A percentile compares a stretch with the other conserved stretches of the same genome.
Conservation (phyloP, 2,113 vertebrate genomes). For the Speoplatyrhinus poulsoni region DNA sequence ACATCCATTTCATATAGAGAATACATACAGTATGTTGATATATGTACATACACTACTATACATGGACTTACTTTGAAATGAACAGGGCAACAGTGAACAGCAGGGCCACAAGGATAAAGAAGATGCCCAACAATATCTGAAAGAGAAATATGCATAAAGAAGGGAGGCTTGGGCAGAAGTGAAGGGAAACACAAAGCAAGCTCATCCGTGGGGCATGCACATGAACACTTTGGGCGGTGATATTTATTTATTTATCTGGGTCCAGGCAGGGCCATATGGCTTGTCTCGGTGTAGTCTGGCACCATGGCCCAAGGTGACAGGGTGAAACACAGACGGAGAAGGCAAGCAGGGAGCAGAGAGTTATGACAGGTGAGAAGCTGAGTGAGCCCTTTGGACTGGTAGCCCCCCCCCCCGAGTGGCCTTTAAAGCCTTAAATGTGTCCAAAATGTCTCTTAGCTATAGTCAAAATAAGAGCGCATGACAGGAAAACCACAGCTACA, state of each 20-base stretch:
- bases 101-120: slow-evolving; percentile 92
- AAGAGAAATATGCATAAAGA: slow-evolving; percentile 8
- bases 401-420: slow-evolving; percentile 12
- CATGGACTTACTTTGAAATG: slow-evolving; percentile 92
- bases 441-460: neutral
- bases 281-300: slow-evolving; percentile 50
- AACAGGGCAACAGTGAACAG: slow-evolving; percentile 92
- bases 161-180: neutral
- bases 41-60: neutral
- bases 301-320: slow-evolving; percentile 49
- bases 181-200: neutral
- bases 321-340: slow-evolving; percentile 33
- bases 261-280: slow-evolving; percentile 67
- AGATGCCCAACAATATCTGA: slow-evolving; percentile 90
- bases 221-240: slow-evolving; percentile 45
- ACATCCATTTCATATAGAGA: too few species aligned
- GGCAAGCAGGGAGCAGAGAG: slow-evolving; percentile 34
- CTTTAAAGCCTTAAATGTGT: slow-evolving; percentile 20
- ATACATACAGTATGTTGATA: too few species aligned
- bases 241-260: slow-evolving; percentile 25
- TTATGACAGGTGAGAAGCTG: slow-evolving; percentile 51
- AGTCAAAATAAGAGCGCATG: too few species aligned
- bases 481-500: too few species aligned
- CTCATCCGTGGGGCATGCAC: slow-evolving; percentile 20
- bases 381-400: slow-evolving; percentile 40